These are phyloP conservation scores for Bombus waltoni DNA, from an alignment of 1,140 invertebrate species.

Conservation along the genomic window DNA sequence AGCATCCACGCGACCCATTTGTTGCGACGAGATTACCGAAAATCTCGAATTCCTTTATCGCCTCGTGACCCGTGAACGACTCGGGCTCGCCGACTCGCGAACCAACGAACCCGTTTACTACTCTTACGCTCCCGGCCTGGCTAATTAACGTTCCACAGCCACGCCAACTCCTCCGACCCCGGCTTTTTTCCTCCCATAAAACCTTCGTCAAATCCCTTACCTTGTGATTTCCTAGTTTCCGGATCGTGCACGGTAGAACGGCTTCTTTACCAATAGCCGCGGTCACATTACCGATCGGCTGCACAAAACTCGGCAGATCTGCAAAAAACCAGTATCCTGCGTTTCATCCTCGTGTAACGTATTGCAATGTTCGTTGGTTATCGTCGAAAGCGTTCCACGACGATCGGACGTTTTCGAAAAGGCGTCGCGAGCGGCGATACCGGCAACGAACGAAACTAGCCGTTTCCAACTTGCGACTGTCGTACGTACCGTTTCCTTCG, in stretches of 20 bases:
- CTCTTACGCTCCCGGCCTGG: not conserved
- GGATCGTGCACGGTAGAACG: constrained; percentile 91
- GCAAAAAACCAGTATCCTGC: constrained; percentile 50
- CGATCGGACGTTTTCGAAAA: no score
- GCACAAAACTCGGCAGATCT: constrained; percentile 88
- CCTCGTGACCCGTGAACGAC: constrained; percentile 24
- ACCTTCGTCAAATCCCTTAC: constrained; percentile 82
- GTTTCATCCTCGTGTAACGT: not conserved
- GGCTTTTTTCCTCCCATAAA: not conserved
- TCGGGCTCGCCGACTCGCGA: no score
- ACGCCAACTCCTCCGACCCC: not conserved
- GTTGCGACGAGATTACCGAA: constrained; percentile 54
- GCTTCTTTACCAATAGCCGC: constrained; percentile 92
- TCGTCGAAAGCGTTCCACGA: no score
- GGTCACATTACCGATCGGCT: constrained; percentile 91
- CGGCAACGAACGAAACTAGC: not conserved
- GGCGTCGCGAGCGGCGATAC: no score
- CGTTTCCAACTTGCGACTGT: not conserved
- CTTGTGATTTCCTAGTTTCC: constrained; percentile 92
- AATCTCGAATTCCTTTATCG: constrained; percentile 65
- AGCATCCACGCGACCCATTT: constrained; percentile 58
- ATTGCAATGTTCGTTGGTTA: no score
- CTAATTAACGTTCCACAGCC: constrained; percentile 55
- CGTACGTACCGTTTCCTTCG: not conserved
- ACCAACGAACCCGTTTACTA: no score